Evolutionary conservation across 2,113 vertebrate species (phyloP).

Genomic region (Hiodon alosoides): DNA sequence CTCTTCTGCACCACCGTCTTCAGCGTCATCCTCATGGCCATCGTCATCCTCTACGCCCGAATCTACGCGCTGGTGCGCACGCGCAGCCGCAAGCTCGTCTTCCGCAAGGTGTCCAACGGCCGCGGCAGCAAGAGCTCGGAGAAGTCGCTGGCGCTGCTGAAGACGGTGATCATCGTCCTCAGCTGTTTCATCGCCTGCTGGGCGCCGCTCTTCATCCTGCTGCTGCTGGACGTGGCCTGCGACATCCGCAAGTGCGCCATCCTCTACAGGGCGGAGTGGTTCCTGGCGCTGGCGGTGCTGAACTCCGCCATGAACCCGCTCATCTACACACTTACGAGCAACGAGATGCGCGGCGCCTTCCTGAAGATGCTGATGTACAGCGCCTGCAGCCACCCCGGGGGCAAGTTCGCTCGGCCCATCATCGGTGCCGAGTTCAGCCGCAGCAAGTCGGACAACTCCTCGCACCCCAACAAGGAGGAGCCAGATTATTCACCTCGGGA

Average conservation of each 20-base stretch:
- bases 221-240: constrained; percentile 90
- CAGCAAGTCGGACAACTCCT: constrained; percentile 94
- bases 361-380: constrained; percentile 80
- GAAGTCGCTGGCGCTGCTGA: constrained; percentile 90
- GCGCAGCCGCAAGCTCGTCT: constrained; percentile 83
- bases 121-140: constrained; percentile 80
- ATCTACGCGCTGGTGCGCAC: constrained; percentile 90
- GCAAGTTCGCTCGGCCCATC: constrained; percentile 77
- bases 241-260: constrained; percentile 74
- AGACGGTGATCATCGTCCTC: constrained; percentile 94
- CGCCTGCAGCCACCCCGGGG: constrained; percentile 60
- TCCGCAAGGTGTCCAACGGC: constrained; percentile 81
- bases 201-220: constrained; percentile 93
- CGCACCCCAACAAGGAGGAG: constrained; percentile 89
- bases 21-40: constrained; percentile 83
- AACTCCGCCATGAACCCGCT: constrained; percentile 97
- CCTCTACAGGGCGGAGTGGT: constrained; percentile 89
- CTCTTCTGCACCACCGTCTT: constrained; percentile 96
- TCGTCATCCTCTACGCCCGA: constrained; percentile 88
- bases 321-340: constrained; percentile 95
- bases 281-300: constrained; percentile 88
- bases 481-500: constrained; percentile 72
- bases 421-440: constrained; percentile 89
- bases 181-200: constrained; percentile 95
- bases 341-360: constrained; percentile 95